Base-by-base conservation (phyloP, 2,888 invertebrate genomes). In the Alloplasta piceator region DNA sequence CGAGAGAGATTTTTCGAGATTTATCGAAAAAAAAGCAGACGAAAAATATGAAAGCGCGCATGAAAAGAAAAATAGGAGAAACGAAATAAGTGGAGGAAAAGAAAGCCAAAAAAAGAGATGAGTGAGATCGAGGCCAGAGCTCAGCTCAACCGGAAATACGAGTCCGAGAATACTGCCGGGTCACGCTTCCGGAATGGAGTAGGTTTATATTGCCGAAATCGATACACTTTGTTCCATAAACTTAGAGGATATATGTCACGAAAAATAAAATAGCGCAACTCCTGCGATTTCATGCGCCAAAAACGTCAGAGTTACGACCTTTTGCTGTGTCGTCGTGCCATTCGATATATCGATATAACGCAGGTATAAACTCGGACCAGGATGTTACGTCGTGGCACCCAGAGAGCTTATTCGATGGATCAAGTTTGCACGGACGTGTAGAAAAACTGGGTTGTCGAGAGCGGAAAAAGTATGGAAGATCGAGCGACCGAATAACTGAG, bases 151-250 rank as follows among this genome's bases (percentile, higher is more conserved):
- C 79, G 75, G 70, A 79, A 79, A 83, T 80, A 78, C 80, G 75
- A 83, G 80, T 78, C 66, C 80, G 60, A 72, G 56, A 56, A 73
- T 72, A 71, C 68, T 74, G 77, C 72, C 70, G 75, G 78, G 83
- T 83, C 80, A 78, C 83, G 83, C 70, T 83, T 80, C 80, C 80
- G 83, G 80, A 78, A 72, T 78, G 60, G 71, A 78, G 68, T 72
- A 67, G 64, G 60, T 68, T 67, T 26, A 26, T 78, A 72, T 74
- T 70, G 58, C 46, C 14, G 50, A 43, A 61, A 61, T 78, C 70
- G 78, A 80, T 76, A 80, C 67, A 71, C 58, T 61, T 58, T 56
- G n/a, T 26, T 26, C 26, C 26, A 26, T 26, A 26, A 26, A 26
- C 26, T 26, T 26, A 1, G 26, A 26, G 26, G 26, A 26, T 26